A percentile compares a stretch with the other conserved stretches of the same genome.
Conservation (phyloP, 2,113 vertebrate species). For the Chaenocephalus aceratus region DNA sequence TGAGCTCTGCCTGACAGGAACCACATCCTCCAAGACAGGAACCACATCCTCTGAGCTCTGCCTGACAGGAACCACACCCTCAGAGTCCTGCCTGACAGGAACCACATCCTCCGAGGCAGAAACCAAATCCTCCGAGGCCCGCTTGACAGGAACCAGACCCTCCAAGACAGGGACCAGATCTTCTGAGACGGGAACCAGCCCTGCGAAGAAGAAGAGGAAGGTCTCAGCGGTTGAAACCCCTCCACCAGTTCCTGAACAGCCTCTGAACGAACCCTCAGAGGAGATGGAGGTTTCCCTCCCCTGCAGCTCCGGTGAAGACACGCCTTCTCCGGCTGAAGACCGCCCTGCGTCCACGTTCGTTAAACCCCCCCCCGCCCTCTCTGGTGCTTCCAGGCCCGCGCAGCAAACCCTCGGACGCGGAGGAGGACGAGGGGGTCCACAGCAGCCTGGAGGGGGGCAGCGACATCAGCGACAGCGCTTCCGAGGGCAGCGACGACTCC, state of each 20-base stretch:
- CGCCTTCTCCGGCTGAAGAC: slow-evolving; percentile 37
- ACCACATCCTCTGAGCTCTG: no score
- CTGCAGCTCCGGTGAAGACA: slow-evolving; percentile 20
- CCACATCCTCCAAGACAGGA: no score
- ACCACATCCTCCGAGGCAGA: no score
- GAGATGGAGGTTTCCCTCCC: not conserved
- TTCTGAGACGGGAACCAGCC: not conserved
- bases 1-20: no score
- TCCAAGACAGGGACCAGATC: no score
- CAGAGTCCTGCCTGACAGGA: no score
- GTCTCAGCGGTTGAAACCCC: not conserved
- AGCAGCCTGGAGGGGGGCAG: slow-evolving; percentile 96
- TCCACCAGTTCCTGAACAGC: not conserved
- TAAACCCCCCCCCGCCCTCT: slow-evolving; percentile 56
- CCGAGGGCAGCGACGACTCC: slow-evolving; percentile 95
- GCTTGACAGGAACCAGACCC: no score
- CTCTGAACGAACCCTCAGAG: not conserved
- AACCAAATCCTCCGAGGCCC: no score
- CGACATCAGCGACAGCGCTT: slow-evolving; percentile 94
- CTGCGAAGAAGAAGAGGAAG: not conserved
- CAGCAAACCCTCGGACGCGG: slow-evolving; percentile 79
- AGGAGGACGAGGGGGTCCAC: slow-evolving; percentile 98
- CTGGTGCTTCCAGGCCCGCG: slow-evolving; percentile 71
- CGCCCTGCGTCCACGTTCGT: slow-evolving; percentile 18
- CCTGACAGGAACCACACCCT: no score